These are phyloP conservation scores for Ennomos erosarius DNA, from an alignment of 2,888 invertebrate species.

Conservation along the genomic window DNA sequence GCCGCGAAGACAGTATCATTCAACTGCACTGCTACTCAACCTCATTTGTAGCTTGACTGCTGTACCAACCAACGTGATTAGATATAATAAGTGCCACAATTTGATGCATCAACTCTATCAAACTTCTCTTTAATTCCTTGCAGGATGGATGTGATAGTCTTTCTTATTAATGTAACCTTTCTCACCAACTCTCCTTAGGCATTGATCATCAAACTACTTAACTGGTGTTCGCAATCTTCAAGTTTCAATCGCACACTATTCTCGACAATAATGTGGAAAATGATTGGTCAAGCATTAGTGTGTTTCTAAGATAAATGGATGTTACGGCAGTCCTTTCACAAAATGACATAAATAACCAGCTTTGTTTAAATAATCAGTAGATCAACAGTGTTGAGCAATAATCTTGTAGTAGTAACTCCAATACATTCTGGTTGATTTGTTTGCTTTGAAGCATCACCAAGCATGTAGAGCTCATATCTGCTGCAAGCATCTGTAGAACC, in stretches of 20 bases:
- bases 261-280: conserved; percentile 6
- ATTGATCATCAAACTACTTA: conserved; percentile 6
- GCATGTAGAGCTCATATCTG: conserved; percentile 24
- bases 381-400: conserved; percentile 27
- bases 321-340: conserved; percentile 27
- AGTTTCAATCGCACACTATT: conserved; percentile 4
- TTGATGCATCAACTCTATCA: neutral
- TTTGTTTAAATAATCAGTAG: conserved; percentile 41
- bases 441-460: conserved; percentile 34
- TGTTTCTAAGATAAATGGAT: conserved; percentile 9
- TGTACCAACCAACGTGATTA: conserved; percentile 11
- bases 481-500: conserved; percentile 34
- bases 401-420: conserved; percentile 23
- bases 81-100: neutral
- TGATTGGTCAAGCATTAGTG: neutral
- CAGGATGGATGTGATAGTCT: neutral
- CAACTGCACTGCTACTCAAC: conserved; percentile 52
- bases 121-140: neutral
- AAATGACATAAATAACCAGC: conserved; percentile 37
- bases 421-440: conserved; percentile 19
- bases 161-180: neutral
- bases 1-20: conserved; percentile 37
- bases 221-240: neutral
- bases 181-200: neutral
- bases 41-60: conserved; percentile 20